These are phyloP conservation scores for Anastrepha ludens DNA, from an alignment of 1,140 invertebrate genomes.

Conservation along the genomic window DNA sequence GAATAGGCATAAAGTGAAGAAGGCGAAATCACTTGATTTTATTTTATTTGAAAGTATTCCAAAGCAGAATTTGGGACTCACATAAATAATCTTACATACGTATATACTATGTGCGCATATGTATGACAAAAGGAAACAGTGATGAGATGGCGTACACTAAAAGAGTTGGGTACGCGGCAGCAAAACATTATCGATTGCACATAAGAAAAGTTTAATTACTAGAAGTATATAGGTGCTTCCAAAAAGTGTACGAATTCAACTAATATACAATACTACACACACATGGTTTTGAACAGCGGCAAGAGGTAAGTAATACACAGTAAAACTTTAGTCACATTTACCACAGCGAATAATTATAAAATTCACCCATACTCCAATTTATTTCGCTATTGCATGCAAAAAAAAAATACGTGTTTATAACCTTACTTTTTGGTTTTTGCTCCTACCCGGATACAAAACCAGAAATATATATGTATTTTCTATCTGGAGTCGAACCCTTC, in stretches of 20 bases:
- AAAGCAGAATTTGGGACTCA: background rate
- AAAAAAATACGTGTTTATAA: background rate
- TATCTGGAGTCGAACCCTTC: too few species aligned
- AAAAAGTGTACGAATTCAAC: background rate
- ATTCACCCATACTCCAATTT: background rate
- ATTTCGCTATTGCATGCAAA: background rate
- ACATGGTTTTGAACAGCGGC: background rate
- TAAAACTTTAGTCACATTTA: slow-evolving; percentile 1
- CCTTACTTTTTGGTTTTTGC: background rate
- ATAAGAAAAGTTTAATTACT: slow-evolving; percentile 34
- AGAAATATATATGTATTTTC: too few species aligned
- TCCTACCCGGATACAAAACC: too few species aligned
- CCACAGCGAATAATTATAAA: background rate
- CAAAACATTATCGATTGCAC: slow-evolving; percentile 17
- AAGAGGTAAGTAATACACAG: background rate
- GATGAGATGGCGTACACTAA: background rate
- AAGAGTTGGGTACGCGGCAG: background rate
- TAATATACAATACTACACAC: background rate
- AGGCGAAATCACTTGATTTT: background rate
- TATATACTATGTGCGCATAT: background rate
- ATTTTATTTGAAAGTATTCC: background rate
- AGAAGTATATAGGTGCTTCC: background rate
- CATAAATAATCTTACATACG: background rate
- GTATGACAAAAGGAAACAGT: background rate
- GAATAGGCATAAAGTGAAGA: too few species aligned